Percentiles rank a stretch among this genome's conserved stretches.
phyloP scores from a whole-genome alignment of 2,797 vertebrate species.

The Lophotriccus pileatus region DNA sequence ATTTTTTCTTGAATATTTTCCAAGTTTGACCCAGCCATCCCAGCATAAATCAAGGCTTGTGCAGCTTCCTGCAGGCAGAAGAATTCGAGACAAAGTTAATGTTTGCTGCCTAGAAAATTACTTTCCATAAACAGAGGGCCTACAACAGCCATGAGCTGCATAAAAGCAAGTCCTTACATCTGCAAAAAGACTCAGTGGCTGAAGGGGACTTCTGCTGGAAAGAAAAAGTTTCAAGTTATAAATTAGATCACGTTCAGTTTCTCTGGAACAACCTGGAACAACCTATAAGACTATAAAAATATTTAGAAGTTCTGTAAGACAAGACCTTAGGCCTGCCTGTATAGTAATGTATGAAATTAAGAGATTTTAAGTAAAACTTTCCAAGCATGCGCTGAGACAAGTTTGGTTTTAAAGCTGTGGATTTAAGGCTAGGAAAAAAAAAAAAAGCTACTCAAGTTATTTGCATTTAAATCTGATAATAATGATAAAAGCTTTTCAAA shows the following conservation, averaged over 20 bases:
- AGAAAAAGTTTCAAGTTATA: neutral
- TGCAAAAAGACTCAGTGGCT: neutral
- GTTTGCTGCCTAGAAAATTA: slow-evolving; percentile 6
- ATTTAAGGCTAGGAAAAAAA: neutral
- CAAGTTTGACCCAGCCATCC: slow-evolving; percentile 94
- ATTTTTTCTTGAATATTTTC: slow-evolving; percentile 95
- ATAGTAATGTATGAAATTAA: neutral
- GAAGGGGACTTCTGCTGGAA: neutral
- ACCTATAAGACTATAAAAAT: neutral
- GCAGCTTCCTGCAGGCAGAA: slow-evolving; percentile 87
- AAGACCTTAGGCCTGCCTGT: neutral
- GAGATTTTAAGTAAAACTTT: neutral
- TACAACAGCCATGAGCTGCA: neutral
- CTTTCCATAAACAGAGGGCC: neutral
- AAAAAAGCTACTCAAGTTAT: neutral
- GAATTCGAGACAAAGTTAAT: neutral
- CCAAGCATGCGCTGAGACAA: neutral
- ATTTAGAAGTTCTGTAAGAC: neutral
- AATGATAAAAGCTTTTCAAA: neutral
- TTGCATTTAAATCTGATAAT: neutral
- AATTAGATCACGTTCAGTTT: neutral
- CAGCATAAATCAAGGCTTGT: slow-evolving; percentile 96
- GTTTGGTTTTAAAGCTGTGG: neutral
- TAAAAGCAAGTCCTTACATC: neutral
- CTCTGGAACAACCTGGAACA: neutral